phyloP scores from a whole-genome alignment of 2,888 invertebrate species.

The Cordilura impudica region DNA sequence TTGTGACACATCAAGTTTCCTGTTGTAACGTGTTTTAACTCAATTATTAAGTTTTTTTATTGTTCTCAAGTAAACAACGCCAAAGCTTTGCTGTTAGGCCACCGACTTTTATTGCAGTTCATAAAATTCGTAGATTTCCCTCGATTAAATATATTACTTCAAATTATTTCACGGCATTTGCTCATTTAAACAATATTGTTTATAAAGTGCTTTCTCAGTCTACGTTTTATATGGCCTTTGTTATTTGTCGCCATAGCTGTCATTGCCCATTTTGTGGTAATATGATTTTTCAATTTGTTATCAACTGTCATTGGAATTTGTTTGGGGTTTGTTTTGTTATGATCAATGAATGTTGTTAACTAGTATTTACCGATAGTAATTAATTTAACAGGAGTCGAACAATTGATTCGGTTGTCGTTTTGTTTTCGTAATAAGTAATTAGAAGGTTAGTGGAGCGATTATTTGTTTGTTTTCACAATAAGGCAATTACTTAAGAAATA shows the following conservation, averaged over 20 bases:
- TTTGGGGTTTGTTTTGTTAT: neutral
- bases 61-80: neutral
- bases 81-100: neutral
- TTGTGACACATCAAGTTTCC: conserved; percentile 46
- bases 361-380: neutral
- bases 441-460: too few species aligned
- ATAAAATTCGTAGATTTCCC: neutral
- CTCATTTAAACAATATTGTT: conserved; percentile 1
- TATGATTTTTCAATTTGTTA: conserved; percentile 28
- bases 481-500: too few species aligned
- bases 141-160: neutral
- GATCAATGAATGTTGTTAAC: neutral
- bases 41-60: conserved; percentile 22
- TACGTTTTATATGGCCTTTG: neutral
- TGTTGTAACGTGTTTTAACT: conserved; percentile 47
- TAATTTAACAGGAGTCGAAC: neutral
- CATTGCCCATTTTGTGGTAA: neutral
- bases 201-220: neutral
- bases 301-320: conserved; percentile 40
- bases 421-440: too few species aligned
- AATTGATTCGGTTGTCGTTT: neutral
- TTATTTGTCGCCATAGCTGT: neutral
- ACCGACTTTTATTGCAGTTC: neutral
- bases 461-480: too few species aligned
- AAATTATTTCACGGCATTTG: conserved; percentile 18